These are phyloP conservation scores for Drosophila testacea DNA, from an alignment of 2,888 invertebrate species.

Conservation along the genomic window DNA sequence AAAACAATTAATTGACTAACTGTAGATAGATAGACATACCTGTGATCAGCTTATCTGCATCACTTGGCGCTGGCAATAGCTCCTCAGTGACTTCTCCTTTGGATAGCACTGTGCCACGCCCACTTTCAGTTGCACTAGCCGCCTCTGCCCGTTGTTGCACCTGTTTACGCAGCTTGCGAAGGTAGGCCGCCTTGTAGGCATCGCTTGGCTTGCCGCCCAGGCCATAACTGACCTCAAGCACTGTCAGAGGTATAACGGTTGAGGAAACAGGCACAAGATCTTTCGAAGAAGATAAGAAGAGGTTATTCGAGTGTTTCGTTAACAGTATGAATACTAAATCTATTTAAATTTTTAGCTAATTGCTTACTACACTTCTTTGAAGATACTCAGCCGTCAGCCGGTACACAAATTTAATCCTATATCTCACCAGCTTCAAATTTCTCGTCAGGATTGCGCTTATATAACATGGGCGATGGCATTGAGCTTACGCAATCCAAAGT, in stretches of 20 bases:
- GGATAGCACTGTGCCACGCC: slow-evolving; percentile 1
- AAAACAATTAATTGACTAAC: too few species aligned
- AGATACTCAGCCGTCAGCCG: too few species aligned
- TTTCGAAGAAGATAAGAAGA: slow-evolving; percentile 64
- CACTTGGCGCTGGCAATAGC: slow-evolving; percentile 53
- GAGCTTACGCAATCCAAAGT: slow-evolving; percentile 61
- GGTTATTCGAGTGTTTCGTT: too few species aligned
- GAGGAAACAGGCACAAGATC: slow-evolving; percentile 89
- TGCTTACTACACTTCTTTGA: too few species aligned
- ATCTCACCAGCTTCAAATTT: slow-evolving; percentile 86
- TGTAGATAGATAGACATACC: slow-evolving; percentile 56
- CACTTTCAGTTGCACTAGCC: background rate
- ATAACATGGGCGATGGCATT: slow-evolving; percentile 85
- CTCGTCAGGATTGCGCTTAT: slow-evolving; percentile 86
- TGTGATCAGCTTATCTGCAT: slow-evolving; percentile 84
- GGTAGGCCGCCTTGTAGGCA: slow-evolving; percentile 84
- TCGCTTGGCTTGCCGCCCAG: slow-evolving; percentile 85
- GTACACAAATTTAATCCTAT: too few species aligned
- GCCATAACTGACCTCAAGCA: slow-evolving; percentile 87
- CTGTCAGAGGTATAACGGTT: slow-evolving; percentile 88
- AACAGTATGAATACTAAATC: too few species aligned
- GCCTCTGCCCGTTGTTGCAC: slow-evolving; percentile 69
- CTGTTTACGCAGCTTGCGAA: slow-evolving; percentile 84
- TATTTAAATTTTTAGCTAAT: too few species aligned
- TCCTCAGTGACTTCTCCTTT: slow-evolving; percentile 29